Base-by-base conservation (phyloP, 2,888 invertebrate species). In the Eledone cirrhosa region DNA sequence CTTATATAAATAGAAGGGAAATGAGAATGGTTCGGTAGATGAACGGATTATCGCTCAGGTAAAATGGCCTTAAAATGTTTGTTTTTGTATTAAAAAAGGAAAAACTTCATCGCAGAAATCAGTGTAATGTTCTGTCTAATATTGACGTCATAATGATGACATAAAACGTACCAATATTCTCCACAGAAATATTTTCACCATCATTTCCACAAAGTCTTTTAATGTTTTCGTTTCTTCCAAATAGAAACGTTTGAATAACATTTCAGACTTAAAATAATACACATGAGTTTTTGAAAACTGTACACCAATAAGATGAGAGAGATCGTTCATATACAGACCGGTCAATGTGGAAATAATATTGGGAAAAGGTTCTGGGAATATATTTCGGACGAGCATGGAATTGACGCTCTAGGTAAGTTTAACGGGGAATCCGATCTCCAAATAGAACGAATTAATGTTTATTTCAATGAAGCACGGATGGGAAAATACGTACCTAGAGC, bases 381-480 rank as follows among this genome's bases (percentile, higher is more conserved):
- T 77, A 96, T 96, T 90, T 97, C 96, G n/a, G 89, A 89, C 80
- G 89, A 89, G 80, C 89, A 89, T 81, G 89, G 89, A 33, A 88
- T 88, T 77, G 87, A 86, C 80, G 88, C 89, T 22, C 85, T 83
- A 48, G 85, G 86, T 47, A 82, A 83, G 19, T 86, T 85, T 79
- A 85, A 88, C 86, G 96, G 96, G 83, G 95, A 95, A 90, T 95
- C 95, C 87, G 95, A 95, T 88, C 93, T 96, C 82, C 97, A 97
- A 91, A 92, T 96, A 86, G 96, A 97, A 90, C 92, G 97, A 80
- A 95, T 97, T 90, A 95, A 95, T 89, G 97, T 97, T 78, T 97
- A 97, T 91, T 97, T 96, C 92, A 96, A 96, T 92, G 96, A 96
- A 93, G 96, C 96, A 14, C 85, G 22, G 11, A 8, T 11, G 2